These are phyloP conservation scores for Epiblema foenella DNA, from an alignment of 2,888 invertebrate species.

Conservation along the genomic window DNA sequence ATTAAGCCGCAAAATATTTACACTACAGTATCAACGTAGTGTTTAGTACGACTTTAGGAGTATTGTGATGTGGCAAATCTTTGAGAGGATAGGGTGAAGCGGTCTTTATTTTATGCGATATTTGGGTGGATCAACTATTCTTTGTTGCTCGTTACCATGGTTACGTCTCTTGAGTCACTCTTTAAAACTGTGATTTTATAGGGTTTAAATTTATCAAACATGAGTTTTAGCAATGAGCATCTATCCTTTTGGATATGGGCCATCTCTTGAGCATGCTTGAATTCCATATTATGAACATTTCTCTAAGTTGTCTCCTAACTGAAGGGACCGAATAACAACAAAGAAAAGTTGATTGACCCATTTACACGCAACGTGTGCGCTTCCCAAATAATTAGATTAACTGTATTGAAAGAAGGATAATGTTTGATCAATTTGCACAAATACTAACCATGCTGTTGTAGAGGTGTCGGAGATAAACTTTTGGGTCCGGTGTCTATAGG, in stretches of 20 bases:
- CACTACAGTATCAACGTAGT: not conserved
- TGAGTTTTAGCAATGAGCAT: no score
- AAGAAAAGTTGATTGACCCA: no score
- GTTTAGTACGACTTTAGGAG: not conserved
- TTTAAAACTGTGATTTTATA: no score
- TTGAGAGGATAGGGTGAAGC: not conserved
- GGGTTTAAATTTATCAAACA: no score
- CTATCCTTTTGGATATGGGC: no score
- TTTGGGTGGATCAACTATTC: no score
- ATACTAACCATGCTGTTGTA: constrained; percentile 79
- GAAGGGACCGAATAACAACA: no score
- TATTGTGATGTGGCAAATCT: not conserved
- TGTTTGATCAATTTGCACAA: not conserved
- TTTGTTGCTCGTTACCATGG: no score
- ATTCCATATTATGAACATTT: no score
- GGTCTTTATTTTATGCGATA: not conserved
- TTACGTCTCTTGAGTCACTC: no score
- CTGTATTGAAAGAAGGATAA: not conserved
- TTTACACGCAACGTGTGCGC: not conserved
- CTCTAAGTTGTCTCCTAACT: no score
- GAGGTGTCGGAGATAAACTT: constrained; percentile 91
- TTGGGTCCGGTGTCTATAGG: constrained; percentile 93
- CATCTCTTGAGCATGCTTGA: no score
- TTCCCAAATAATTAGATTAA: not conserved
- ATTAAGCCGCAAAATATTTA: not conserved